phyloP scores from a whole-genome alignment of 1,140 invertebrate species.

The Cydia fagiglandana region DNA sequence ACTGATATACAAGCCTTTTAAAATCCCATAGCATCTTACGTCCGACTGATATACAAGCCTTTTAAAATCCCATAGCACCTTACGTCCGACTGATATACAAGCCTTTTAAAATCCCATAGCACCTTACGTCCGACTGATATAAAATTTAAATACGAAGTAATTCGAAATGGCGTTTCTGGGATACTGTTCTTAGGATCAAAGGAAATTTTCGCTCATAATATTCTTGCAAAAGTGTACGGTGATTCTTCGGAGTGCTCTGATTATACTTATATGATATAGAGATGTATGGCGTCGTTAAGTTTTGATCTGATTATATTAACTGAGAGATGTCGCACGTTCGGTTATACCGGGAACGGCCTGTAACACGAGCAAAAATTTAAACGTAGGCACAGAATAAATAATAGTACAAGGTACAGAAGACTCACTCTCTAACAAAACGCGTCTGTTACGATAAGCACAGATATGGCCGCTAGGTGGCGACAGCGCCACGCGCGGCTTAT shows the following conservation, averaged over 20 bases:
- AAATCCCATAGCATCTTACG: too few relatives aligned
- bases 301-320: conserved; percentile 4
- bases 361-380: too few relatives aligned
- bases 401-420: too few relatives aligned
- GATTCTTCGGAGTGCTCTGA: conserved; percentile 1
- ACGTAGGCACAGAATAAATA: too few relatives aligned
- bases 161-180: conserved; percentile 29
- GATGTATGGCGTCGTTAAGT: not conserved
- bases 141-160: not conserved
- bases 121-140: not conserved
- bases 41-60: not conserved
- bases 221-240: conserved; percentile 39
- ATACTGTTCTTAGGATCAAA: conserved; percentile 33
- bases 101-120: not conserved
- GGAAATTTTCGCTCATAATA: conserved; percentile 49
- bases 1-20: too few relatives aligned
- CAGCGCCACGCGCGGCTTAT: too few relatives aligned
- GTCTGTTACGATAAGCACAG: too few relatives aligned
- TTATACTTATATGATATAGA: not conserved
- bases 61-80: not conserved
- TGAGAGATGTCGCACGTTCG: too few relatives aligned
- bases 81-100: not conserved
- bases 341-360: too few relatives aligned
- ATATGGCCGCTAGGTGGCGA: too few relatives aligned
- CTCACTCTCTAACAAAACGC: too few relatives aligned